Evolutionary conservation across 2,888 invertebrate species (phyloP), one percentile per base, ranked within the genome.

Genomic region (Protonemura montana): DNA sequence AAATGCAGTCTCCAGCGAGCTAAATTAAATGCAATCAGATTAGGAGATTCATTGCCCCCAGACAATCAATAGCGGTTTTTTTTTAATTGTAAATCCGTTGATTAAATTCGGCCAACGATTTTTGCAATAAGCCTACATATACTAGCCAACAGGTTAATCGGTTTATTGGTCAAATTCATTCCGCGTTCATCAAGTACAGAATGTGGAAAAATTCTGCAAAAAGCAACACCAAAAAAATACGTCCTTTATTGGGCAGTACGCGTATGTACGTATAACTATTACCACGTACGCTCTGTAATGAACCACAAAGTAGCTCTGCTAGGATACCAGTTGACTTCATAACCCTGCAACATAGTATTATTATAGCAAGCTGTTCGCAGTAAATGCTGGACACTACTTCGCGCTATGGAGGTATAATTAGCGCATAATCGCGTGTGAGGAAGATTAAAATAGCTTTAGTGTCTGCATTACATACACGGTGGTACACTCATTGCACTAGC

Each of bases 1-100:
- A 59, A 59, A 59, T 59, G 59, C 59, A 59, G 59, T 21, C 21
- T 16, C 59, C 21, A 59, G 59, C 59, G 59, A 59, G 3, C 10
- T 59, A 59, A 59, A 59, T 59, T 59, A 59, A 59, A 59, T 59
- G 59, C 59, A 59, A 59, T 59, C 59, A 59, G 59, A 59, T 59
- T 59, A 59, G 6, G 59, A 13, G 59, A 3, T 59, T 59, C 6
- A 59, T 7, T 7, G 7, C 13, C 59, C 59, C 59, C 59, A 59
- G 59, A 59, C 59, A 59, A 59, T 21, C 59, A 13, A 59, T 59
- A 21, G 59, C 59, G 59, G n/a, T 59, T 2, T 59, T 59, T 59
- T 59, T 59, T 10, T 59, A 59, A 59, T 13, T 59, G 59, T 21
- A n/a, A n/a, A 59, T 59, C 16, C 59, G 21, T 59, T 21, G 59